These are phyloP conservation scores for Leuciscus idus DNA, from an alignment of 2,113 vertebrate genomes.

Conservation along the genomic window DNA sequence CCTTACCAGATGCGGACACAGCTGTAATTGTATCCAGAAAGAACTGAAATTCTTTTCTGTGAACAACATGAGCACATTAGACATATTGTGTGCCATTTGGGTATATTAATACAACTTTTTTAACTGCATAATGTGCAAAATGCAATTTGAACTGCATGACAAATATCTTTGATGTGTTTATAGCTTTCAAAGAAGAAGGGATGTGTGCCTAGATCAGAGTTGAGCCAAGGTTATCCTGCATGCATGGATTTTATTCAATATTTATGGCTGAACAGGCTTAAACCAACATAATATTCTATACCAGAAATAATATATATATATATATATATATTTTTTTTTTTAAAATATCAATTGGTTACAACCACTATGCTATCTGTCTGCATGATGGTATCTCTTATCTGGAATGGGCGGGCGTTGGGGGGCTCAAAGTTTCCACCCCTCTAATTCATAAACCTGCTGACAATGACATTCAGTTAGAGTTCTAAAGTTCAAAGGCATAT, in stretches of 20 bases:
- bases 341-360: neutral
- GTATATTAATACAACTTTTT: neutral
- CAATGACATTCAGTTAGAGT: neutral
- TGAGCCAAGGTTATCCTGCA: neutral
- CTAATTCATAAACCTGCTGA: slow-evolving; percentile 9
- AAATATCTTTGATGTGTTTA: neutral
- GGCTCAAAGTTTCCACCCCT: neutral
- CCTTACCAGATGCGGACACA: slow-evolving; percentile 73
- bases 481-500: neutral
- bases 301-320: neutral
- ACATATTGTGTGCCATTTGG: neutral
- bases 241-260: neutral
- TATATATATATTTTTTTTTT: no score
- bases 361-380: neutral
- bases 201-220: neutral
- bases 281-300: neutral
- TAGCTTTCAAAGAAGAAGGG: neutral
- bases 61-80: slow-evolving; percentile 20
- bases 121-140: slow-evolving; percentile 4
- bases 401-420: neutral
- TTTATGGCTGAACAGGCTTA: neutral
- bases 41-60: slow-evolving; percentile 75
- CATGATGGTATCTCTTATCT: slow-evolving; percentile 6
- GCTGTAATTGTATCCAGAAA: slow-evolving; percentile 65
- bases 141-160: neutral